Evolutionary conservation across 1,140 invertebrate species (phyloP), one percentile per base, ranked within the genome.

Genomic region (Formica exsecta): DNA sequence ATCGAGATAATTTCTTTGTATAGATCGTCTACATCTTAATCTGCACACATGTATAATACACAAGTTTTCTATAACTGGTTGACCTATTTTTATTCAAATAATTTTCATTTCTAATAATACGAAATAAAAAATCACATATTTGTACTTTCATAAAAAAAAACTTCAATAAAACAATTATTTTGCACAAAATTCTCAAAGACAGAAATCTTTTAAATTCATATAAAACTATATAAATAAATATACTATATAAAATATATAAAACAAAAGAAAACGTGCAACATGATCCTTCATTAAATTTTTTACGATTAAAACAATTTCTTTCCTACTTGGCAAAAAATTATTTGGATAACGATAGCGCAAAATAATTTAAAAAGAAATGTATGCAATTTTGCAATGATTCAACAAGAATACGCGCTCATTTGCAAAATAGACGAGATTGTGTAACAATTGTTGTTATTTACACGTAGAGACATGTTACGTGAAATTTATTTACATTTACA

Each of bases 1-100:
- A 68, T 51, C 13, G 36, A 38, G 13, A 68, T 8, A 48, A 73
- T 73, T 59, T 51, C 38, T 79, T 61, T 79, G 41, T 66, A 8
- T 41, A 76, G 25, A 5, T n/a, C 25, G 22, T n/a, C 19, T 36
- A 11, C 0, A 7, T 19, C 38, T 59, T 48, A 65, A 11, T 44
- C 22, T 2, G 13, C 9, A 3, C 9, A 36, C n/a, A 44, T 6
- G 8, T 22, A 38, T n/a, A 22, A 59, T 22, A 73, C 9, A 57
- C 1, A 73, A 6, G 0, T 73, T 7, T 70, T 16, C 25, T 70
- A n/a, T 44, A 25, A 48, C 3, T 4, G 11, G 0, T 48, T 48
- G 44, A 48, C 3, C 13, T 48, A 48, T 48, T 48, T 48, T 71
- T 71, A 22, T 73, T 6, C 32, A 48, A 3, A 2, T 19, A 29